These are phyloP conservation scores for Serranus cabrilla DNA, from an alignment of 2,797 vertebrate genomes.

Conservation along the genomic window DNA sequence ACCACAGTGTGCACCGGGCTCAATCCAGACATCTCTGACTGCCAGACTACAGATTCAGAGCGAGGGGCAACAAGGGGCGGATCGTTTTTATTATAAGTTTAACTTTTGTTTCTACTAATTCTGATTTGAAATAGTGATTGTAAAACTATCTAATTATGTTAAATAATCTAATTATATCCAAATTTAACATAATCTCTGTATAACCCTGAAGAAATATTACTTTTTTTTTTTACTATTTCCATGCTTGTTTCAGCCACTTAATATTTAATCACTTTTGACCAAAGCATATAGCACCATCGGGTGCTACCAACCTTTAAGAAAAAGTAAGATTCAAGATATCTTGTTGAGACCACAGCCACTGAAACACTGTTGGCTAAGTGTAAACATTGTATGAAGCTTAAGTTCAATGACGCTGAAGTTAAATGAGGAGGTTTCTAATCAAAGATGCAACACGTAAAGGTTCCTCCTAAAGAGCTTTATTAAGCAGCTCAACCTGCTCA, in stretches of 20 bases:
- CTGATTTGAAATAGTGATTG: neutral
- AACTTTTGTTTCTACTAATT: neutral
- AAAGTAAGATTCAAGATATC: neutral
- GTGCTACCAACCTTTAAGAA: neutral
- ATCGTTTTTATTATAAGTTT: neutral
- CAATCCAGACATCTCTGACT: neutral
- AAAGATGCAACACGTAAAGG: constrained; percentile 21
- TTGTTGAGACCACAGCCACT: neutral
- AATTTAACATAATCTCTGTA: neutral
- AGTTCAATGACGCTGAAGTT: constrained; percentile 18
- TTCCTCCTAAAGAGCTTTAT: constrained; percentile 53
- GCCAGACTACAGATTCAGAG: neutral
- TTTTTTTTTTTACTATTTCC: too few relatives aligned
- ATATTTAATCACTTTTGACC: neutral
- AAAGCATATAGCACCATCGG: neutral
- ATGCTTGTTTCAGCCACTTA: neutral
- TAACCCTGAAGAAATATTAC: too few relatives aligned
- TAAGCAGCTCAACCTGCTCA: constrained; percentile 25
- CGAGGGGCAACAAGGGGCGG: neutral
- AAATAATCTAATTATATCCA: neutral
- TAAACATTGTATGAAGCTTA: neutral
- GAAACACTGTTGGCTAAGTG: neutral
- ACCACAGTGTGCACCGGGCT: constrained; percentile 2
- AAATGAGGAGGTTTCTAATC: constrained; percentile 16
- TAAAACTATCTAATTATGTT: neutral